Base-by-base conservation (phyloP, 2,113 vertebrate genomes). In the Podocnemis expansa region DNA sequence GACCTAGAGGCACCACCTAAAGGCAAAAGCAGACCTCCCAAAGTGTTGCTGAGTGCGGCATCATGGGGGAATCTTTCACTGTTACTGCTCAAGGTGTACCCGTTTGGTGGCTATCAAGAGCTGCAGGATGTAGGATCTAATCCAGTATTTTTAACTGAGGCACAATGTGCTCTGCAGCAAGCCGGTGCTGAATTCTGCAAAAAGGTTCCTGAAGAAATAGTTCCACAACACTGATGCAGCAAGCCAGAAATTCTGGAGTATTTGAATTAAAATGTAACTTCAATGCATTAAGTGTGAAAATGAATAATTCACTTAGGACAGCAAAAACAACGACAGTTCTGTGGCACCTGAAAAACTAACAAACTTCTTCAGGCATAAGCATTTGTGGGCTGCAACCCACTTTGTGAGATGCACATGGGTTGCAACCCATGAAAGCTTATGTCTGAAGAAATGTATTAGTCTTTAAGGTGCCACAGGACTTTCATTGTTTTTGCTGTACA, bases 1-100 rank as follows among this genome's bases (percentile, higher is more conserved):
- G 43, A 83, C n/a, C 13, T 90, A 19, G 43, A 5, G 0, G 73
- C 0, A 0, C 10, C 6, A 22, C 29, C 80, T 8, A 1, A 38
- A 45, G 14, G 45, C 47, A 90, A 21, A 29, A 78, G 52, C 82
- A 85, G 1, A 54, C 76, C 9, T 24, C 56, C 51, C 55, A 56
- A 55, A 55, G 17, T 60, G 2, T 86, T 78, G 24, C 8, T 52
- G 52, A 11, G 29, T 41, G 11, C 24, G 51, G 43, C 56, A 87
- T 49, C 45, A 58, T 34, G 34, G 29, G 73, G 22, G 22, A 43
- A 78, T 7, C 70, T 73, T 70, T 52, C 52, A n/a, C 52, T 25
- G n/a, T 78, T 41, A 12, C 54, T 78, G 75, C 54, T 45, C n/a
- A 17, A 25, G 11, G 43, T 78, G 25, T n/a, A 83, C 38, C 70